A percentile compares a stretch with the other conserved stretches of the same genome.
Evolutionary conservation across 2,797 vertebrate species (phyloP).

Genomic region (Tympanoctomys barrerae): DNA sequence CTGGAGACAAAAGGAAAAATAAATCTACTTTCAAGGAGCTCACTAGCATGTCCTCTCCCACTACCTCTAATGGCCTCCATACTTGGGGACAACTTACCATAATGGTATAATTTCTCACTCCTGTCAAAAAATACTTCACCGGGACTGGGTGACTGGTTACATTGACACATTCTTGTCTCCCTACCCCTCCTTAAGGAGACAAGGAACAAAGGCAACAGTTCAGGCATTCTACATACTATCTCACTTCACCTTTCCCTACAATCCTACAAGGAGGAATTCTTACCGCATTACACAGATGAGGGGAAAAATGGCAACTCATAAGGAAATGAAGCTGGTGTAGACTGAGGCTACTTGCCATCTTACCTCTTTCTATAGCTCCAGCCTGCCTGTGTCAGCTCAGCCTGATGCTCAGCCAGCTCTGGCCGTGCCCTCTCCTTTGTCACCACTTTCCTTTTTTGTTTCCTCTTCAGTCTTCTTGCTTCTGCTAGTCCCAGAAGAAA

Average conservation of each 20-base stretch:
- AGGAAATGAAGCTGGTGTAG: neutral
- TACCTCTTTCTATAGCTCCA: neutral
- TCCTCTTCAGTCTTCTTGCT: neutral
- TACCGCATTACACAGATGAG: neutral
- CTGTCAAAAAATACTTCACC: slow-evolving; percentile 8
- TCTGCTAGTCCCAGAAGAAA: slow-evolving; percentile 4
- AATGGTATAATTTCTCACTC: slow-evolving; percentile 22
- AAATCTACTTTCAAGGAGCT: neutral
- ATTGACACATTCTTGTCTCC: neutral
- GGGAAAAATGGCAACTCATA: neutral
- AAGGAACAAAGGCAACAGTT: slow-evolving; percentile 6
- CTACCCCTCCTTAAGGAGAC: neutral
- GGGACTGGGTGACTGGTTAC: slow-evolving; percentile 20
- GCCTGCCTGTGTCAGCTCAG: neutral
- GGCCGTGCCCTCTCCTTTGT: neutral
- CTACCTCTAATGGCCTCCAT: neutral
- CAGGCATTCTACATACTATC: neutral
- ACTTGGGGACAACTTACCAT: neutral
- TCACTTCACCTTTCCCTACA: neutral
- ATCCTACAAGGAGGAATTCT: neutral
- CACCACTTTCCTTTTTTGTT: neutral
- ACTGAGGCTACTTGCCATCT: neutral
- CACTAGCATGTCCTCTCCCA: neutral
- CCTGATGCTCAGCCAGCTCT: neutral
- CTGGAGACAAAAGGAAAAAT: neutral